Conservation (phyloP, 2,888 invertebrate genomes). For the Sinelater perroti region DNA sequence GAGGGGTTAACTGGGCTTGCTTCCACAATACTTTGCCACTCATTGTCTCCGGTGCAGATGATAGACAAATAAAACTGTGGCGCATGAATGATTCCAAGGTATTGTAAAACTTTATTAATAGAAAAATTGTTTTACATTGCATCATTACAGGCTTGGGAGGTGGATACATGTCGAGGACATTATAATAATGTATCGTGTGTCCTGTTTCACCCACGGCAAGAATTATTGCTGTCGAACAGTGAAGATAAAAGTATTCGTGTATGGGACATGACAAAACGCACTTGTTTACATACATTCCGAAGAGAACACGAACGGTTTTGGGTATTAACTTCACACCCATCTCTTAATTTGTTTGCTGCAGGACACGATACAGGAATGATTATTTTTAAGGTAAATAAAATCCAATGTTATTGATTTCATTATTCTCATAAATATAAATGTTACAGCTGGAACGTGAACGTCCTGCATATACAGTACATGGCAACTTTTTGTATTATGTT, state of each 20-base stretch:
- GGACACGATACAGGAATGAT: slow-evolving; percentile 98
- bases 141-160: slow-evolving; percentile 92
- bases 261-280: slow-evolving; percentile 98
- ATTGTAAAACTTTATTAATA: slow-evolving; percentile 22
- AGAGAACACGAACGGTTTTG: slow-evolving; percentile 98
- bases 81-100: slow-evolving; percentile 97
- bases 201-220: slow-evolving; percentile 96
- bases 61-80: slow-evolving; percentile 97
- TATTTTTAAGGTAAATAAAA: slow-evolving; percentile 71
- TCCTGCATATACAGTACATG: slow-evolving; percentile 94
- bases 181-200: slow-evolving; percentile 99
- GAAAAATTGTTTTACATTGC: slow-evolving; percentile 2
- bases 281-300: slow-evolving; percentile 90
- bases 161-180: slow-evolving; percentile 99
- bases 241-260: slow-evolving; percentile 98
- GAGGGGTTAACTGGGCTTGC: slow-evolving; percentile 98
- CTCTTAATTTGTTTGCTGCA: slow-evolving; percentile 97
- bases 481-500: slow-evolving; percentile 93
- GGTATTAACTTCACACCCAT: slow-evolving; percentile 95
- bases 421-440: slow-evolving; percentile 43
- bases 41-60: slow-evolving; percentile 98
- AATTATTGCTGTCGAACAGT: slow-evolving; percentile 94
- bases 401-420: background rate
- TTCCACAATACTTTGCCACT: slow-evolving; percentile 96
- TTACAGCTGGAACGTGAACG: slow-evolving; percentile 90